These are phyloP conservation scores for Ictalurus furcatus DNA, from an alignment of 2,113 vertebrate species.

Conservation along the genomic window DNA sequence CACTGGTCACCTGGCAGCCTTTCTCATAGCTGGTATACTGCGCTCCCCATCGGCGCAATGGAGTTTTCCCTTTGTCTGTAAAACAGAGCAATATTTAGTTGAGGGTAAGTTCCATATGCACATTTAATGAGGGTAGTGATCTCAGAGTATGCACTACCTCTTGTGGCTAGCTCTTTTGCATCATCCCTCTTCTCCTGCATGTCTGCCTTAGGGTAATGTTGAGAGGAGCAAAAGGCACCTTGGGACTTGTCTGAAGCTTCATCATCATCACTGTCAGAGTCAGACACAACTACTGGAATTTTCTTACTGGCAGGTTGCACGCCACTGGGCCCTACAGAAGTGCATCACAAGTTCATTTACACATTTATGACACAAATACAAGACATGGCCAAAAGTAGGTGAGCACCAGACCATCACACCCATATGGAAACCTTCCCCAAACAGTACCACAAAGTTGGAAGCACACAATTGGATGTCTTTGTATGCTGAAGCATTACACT, in stretches of 20 bases:
- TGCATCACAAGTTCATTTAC: not conserved
- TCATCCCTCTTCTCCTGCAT: slow-evolving; percentile 70
- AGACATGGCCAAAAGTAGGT: not conserved
- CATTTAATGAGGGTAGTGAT: not conserved
- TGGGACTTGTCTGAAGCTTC: slow-evolving; percentile 68
- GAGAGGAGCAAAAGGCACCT: slow-evolving; percentile 67
- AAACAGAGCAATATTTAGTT: slow-evolving; percentile 2
- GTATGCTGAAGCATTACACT: not conserved
- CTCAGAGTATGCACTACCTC: slow-evolving; percentile 63
- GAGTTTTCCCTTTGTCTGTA: slow-evolving; percentile 95
- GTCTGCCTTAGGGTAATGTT: slow-evolving; percentile 58
- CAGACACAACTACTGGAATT: slow-evolving; percentile 82
- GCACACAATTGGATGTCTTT: not conserved
- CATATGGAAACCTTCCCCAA: not conserved
- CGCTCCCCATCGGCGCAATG: slow-evolving; percentile 79
- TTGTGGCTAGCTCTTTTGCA: slow-evolving; percentile 67
- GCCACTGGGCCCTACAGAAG: slow-evolving; percentile 88
- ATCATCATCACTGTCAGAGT: slow-evolving; percentile 96
- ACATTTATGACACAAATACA: not conserved
- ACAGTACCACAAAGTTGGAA: not conserved
- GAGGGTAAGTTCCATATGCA: not conserved
- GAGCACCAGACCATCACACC: not conserved
- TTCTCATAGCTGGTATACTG: slow-evolving; percentile 88
- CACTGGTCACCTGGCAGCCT: slow-evolving; percentile 97
- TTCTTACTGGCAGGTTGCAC: slow-evolving; percentile 80